Base-by-base conservation (phyloP, 2,888 invertebrate genomes). In the Thera britannica region DNA sequence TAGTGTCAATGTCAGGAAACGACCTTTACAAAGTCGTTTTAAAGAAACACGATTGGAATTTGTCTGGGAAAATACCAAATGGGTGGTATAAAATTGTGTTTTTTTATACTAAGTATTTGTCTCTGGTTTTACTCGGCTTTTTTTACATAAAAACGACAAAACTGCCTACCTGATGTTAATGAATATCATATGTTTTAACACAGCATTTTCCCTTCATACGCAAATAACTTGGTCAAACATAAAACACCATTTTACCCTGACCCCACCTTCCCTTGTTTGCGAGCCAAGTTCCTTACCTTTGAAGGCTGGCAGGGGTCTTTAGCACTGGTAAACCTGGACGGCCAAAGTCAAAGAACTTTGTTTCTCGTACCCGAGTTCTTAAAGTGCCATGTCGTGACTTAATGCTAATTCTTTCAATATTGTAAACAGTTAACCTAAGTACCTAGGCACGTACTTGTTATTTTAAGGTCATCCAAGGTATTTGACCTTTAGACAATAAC, bases 321-420 rank as follows among this genome's bases (percentile, higher is more conserved):
- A 46, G 35, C 49, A 58, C 62, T 64, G 67, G 63, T 77, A 9
- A 38, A 6, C n/a, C 38, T 54, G 7, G 38, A n/a, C 12, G 7
- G 41, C 23, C 12, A 23, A 56, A 81, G 84, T 71, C 78, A 83
- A 83, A 77, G 81, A 83, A 83, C 84, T 71, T 71, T 65, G 76
- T 75, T 79, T 77, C 79, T 75, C 75, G 69, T 71, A 76, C 73
- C 35, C 58, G 58, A 62, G 63, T 65, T 72, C 52, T 70, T 75
- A 64, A 69, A 77, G 75, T 75, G 76, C 46, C 56, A 78, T 80
- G 48, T 79, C 78, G 79, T 82, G 80, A 82, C 79, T 66, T 59
- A 69, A 71, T 64, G 67, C 61, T 72, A 74, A 72, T 76, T 69
- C 58, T 59, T 3, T 56, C 63, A 67, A 67, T 3, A 58, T 51